These are phyloP conservation scores for Micromys minutus DNA, from an alignment of 2,113 vertebrate genomes.

Conservation along the genomic window DNA sequence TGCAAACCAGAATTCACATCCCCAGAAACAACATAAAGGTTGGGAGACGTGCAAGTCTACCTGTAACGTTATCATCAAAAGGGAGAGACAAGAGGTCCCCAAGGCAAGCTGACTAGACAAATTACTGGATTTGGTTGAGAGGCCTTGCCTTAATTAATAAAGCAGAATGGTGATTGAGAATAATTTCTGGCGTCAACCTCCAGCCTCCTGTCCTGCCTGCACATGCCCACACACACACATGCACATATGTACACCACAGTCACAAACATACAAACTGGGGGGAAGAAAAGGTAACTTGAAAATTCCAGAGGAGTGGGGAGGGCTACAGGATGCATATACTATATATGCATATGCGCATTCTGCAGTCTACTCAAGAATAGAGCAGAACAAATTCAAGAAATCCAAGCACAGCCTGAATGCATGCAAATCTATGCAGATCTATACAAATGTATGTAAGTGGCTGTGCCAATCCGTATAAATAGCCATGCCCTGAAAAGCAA, in stretches of 20 bases:
- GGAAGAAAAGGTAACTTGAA: not conserved
- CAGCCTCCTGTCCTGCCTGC: not conserved
- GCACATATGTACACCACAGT: not conserved
- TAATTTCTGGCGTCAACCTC: not conserved
- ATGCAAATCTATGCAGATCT: constrained; percentile 53
- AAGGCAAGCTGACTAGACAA: not conserved
- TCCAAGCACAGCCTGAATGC: not conserved
- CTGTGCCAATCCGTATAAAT: not conserved
- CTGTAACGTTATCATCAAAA: not conserved
- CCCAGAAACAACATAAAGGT: not conserved
- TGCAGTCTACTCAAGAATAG: not conserved
- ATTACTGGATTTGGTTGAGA: not conserved
- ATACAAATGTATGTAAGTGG: not conserved
- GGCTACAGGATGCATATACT: not conserved
- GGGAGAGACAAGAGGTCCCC: not conserved
- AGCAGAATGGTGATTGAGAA: not conserved
- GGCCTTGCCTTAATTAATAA: not conserved
- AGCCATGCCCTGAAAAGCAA: constrained; percentile 6
- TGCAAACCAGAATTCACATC: not conserved
- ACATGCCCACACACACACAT: not conserved
- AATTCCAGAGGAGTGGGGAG: not conserved
- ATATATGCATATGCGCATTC: not conserved
- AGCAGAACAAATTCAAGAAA: constrained; percentile 1
- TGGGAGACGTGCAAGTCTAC: not conserved
- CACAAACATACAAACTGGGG: not conserved